These are phyloP conservation scores for Nemotelus nigrinus DNA, from an alignment of 2,888 invertebrate species.

Conservation along the genomic window DNA sequence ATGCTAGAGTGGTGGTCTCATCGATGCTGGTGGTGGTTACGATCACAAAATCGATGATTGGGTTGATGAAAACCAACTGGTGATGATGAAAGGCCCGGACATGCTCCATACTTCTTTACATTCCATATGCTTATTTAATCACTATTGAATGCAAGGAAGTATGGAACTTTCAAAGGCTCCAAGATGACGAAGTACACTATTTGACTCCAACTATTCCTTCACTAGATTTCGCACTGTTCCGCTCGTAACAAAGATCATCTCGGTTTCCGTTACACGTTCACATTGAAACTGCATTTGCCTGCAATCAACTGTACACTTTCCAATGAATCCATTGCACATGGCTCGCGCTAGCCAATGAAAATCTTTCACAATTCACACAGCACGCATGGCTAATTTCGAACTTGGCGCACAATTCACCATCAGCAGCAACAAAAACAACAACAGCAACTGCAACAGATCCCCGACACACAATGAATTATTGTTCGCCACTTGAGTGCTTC, in stretches of 20 bases:
- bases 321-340: not conserved
- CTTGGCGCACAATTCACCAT: conserved; percentile 13
- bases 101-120: conserved; percentile 68
- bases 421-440: too few relatives aligned
- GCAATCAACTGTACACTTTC: conserved; percentile 35
- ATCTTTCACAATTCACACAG: conserved; percentile 26
- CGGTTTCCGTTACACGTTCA: not conserved
- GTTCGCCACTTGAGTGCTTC: conserved; percentile 28
- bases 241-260: conserved; percentile 2
- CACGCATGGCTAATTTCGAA: conserved; percentile 30
- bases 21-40: not conserved
- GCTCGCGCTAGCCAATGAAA: too few relatives aligned
- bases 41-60: not conserved
- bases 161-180: conserved; percentile 64
- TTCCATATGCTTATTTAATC: conserved; percentile 65
- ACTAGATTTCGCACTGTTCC: not conserved
- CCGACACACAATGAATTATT: conserved; percentile 22
- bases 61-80: not conserved
- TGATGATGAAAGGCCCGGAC: conserved; percentile 57
- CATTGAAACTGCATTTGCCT: not conserved
- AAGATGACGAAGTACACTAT: not conserved
- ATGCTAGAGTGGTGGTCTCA: not conserved
- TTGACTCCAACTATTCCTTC: too few relatives aligned
- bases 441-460: not conserved
- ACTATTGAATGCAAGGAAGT: conserved; percentile 68